Percentiles rank a stretch among this genome's conserved stretches.
Evolutionary conservation across 2,113 vertebrate species (phyloP).

Genomic region (Meriones unguiculatus): DNA sequence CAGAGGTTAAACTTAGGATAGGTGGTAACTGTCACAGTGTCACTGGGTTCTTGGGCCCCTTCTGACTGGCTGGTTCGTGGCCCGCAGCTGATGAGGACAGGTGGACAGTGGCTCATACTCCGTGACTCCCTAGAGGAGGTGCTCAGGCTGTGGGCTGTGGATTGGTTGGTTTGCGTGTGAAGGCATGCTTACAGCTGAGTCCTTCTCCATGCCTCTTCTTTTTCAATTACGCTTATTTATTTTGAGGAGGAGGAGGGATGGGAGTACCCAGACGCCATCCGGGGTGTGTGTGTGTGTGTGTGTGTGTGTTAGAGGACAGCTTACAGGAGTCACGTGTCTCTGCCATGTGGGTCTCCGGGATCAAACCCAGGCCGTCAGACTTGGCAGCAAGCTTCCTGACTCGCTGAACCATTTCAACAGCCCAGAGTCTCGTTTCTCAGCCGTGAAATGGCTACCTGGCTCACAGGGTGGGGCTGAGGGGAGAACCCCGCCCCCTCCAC

Average conservation of each 20-base stretch:
- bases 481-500: too few relatives aligned
- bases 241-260: not conserved
- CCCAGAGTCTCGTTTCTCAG: fast-evolving
- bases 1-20: not conserved
- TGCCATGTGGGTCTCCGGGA: not conserved
- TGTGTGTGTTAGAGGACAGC: not conserved
- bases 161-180: not conserved
- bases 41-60: not conserved
- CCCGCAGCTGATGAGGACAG: not conserved
- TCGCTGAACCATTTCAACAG: not conserved
- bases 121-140: not conserved
- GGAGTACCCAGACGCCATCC: not conserved
- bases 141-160: too few relatives aligned
- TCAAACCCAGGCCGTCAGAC: not conserved
- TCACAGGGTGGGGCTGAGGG: not conserved
- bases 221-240: not conserved
- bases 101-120: not conserved
- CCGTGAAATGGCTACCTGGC: not conserved
- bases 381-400: not conserved
- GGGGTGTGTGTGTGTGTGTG: not conserved
- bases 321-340: not conserved
- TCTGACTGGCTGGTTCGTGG: not conserved
- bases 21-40: not conserved
- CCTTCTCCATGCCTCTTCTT: not conserved
- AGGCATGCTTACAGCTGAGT: not conserved